A percentile compares a stretch with the other conserved stretches of the same genome.
Evolutionary conservation across 2,797 vertebrate species (phyloP).

Genomic region (Cynopterus sphinx): DNA sequence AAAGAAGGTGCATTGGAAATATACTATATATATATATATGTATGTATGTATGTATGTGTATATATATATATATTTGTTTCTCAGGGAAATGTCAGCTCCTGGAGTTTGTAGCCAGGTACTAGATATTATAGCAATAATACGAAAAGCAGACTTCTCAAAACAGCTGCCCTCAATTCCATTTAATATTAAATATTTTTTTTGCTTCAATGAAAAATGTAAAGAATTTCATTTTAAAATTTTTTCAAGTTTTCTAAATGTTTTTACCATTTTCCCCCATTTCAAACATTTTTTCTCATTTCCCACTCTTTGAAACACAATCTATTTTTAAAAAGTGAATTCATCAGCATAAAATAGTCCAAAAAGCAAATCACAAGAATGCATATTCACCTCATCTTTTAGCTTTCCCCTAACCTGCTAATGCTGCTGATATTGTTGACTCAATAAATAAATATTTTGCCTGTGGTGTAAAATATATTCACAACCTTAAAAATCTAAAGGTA

Average conservation of each 20-base stretch:
- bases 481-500: not conserved
- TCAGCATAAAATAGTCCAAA: not conserved
- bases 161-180: not conserved
- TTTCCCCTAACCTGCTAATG: slow-evolving; percentile 19
- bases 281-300: not conserved
- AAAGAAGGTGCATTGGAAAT: not conserved
- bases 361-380: not conserved
- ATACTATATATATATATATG: not conserved
- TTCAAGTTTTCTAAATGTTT: not conserved
- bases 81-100: not conserved
- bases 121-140: too few relatives aligned
- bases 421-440: not conserved
- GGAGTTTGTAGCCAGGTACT: not conserved
- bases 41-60: too few relatives aligned
- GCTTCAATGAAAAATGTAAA: not conserved
- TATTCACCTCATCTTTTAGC: not conserved
- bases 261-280: not conserved
- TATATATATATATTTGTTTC: not conserved
- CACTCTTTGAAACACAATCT: not conserved
- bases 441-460: not conserved
- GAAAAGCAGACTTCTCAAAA: not conserved
- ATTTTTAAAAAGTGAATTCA: not conserved
- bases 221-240: slow-evolving; percentile 33
- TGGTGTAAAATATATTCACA: not conserved
- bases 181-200: not conserved